These are phyloP conservation scores for Lacerta viridis DNA, from an alignment of 2,797 vertebrate species.

Conservation along the genomic window DNA sequence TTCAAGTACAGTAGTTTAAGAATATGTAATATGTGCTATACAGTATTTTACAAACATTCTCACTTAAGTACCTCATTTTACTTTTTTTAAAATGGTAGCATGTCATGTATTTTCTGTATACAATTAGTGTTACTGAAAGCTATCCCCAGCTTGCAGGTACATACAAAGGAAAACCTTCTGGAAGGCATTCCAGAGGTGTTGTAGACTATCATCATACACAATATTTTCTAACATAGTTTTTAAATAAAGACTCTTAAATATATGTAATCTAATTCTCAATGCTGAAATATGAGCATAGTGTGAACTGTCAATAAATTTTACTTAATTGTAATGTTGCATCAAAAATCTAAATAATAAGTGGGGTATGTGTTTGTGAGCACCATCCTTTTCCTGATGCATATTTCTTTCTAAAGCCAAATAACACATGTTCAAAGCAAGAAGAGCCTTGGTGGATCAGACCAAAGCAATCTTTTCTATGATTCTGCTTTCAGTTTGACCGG, in stretches of 20 bases:
- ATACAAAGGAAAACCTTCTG: conserved; percentile 6
- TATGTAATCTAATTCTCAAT: conserved; percentile 12
- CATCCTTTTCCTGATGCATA: neutral
- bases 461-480: neutral
- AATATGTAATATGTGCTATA: conserved; percentile 55
- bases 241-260: neutral
- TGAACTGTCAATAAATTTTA: neutral
- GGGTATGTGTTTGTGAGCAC: neutral
- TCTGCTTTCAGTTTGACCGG: neutral
- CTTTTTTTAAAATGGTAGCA: neutral
- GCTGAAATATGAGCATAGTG: accelerated
- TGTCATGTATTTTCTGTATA: neutral
- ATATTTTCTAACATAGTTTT: neutral
- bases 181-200: neutral
- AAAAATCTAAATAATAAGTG: neutral
- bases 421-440: neutral
- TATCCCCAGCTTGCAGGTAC: neutral
- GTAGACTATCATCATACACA: neutral
- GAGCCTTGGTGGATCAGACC: neutral
- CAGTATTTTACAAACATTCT: conserved; percentile 67
- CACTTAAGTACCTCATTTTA: neutral
- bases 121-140: neutral
- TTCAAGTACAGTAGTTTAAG: conserved; percentile 60
- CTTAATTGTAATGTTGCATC: neutral
- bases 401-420: neutral